Base-by-base conservation (phyloP, 2,797 vertebrate genomes). In the Hydrolagus colliei region DNA sequence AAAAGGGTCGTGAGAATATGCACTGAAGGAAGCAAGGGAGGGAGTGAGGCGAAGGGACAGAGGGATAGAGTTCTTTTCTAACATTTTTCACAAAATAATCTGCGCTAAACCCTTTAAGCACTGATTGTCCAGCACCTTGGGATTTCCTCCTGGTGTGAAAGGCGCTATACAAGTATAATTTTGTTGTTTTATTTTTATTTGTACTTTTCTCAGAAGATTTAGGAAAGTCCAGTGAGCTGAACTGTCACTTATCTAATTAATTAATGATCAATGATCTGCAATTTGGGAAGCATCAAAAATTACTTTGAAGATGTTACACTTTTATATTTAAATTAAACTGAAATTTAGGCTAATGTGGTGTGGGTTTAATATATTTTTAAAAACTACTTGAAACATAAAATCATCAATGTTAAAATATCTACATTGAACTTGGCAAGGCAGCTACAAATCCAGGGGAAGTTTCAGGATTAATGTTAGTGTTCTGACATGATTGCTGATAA, bases 321-420 rank as follows among this genome's bases (percentile, higher is more conserved):
- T 84, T 68, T 18, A 68, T 32, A n/a, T 71, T 84, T 13, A 68
- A 68, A 65, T 12, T 80, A 80, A 80, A n/a, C 52, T 20, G 67
- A 80, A 32, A 27, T 4, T 67, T 67, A 80, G 35, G 4, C 78
- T 35, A 52, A 52, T 52, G 41, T 27, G 61, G 62, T 67, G 14
- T 65, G 61, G 4, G 12, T 79, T 63, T 74, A 27, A 27, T 27
- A 27, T 27, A 3, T 41, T 84, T 52, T 71, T 18, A 35, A 3
- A 52, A 52, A 52, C 41, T 3, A 52, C 41, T 52, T 52, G 41
- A 52, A 52, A 27, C 27, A 27, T 27, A 27, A 52, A 52, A 52
- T 52, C 41, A 52, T 52, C 41, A 52, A 52, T 52, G 41, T 52
- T 52, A 52, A 52, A 52, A 52, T 52, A 52, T 52, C 41, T 52